Evolutionary conservation across 2,113 vertebrate genomes (phyloP).

Genomic region (Seriola quinqueradiata): DNA sequence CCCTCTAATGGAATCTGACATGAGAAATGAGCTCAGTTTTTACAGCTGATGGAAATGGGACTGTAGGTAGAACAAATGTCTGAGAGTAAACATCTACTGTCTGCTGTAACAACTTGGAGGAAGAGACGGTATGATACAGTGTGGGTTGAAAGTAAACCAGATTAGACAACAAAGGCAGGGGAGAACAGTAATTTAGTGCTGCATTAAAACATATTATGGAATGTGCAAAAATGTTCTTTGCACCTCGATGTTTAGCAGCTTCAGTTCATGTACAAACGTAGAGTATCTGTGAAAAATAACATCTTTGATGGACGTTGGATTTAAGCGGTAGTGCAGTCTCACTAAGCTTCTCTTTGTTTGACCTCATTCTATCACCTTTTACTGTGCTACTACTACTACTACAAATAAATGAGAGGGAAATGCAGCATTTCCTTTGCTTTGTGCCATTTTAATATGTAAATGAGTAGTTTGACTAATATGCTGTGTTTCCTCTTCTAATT

Average conservation of each 20-base stretch:
- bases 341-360: slow-evolving; percentile 62
- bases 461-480: slow-evolving; percentile 64
- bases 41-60: slow-evolving; percentile 22
- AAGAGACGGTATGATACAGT: slow-evolving; percentile 27
- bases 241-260: slow-evolving; percentile 60
- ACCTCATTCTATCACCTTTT: slow-evolving; percentile 74
- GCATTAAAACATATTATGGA: slow-evolving; percentile 65
- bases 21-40: not conserved
- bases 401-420: slow-evolving; percentile 67
- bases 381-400: slow-evolving; percentile 24
- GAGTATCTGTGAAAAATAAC: slow-evolving; percentile 42
- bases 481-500: slow-evolving; percentile 62
- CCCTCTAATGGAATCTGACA: not conserved
- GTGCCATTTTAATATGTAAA: slow-evolving; percentile 64
- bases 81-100: slow-evolving; percentile 18
- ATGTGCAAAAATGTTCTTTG: slow-evolving; percentile 53
- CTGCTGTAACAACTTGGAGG: slow-evolving; percentile 32
- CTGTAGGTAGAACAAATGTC: slow-evolving; percentile 42
- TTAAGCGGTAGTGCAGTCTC: slow-evolving; percentile 43
- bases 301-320: slow-evolving; percentile 62
- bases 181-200: slow-evolving; percentile 58
- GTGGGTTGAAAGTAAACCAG: slow-evolving; percentile 60
- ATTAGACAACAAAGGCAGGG: slow-evolving; percentile 63
- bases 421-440: slow-evolving; percentile 55
- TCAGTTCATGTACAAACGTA: slow-evolving; percentile 21